Conservation (phyloP, 2,888 invertebrate genomes). For the Chloromyia formosa region DNA sequence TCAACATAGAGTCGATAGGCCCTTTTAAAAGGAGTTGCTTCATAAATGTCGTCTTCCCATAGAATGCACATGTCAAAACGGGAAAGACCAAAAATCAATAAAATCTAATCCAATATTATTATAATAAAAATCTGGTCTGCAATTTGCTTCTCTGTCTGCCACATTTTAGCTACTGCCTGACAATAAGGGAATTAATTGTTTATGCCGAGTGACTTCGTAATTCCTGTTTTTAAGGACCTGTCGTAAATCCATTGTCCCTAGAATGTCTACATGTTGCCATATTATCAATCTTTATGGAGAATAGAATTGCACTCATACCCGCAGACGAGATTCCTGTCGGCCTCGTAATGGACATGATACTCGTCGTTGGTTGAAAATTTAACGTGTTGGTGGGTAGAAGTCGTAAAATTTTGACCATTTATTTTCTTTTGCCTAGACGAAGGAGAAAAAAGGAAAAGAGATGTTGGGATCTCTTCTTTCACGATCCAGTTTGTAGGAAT, state of each 20-base stretch:
- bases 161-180: no score
- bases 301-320: background rate
- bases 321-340: background rate
- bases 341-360: background rate
- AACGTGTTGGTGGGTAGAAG: background rate
- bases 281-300: background rate
- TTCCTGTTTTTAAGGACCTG: background rate
- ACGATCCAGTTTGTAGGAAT: background rate
- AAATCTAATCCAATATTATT: no score
- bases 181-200: no score
- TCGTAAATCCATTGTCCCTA: background rate
- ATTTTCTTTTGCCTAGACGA: background rate
- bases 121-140: no score
- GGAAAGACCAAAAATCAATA: no score
- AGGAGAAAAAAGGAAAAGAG: background rate
- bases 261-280: background rate
- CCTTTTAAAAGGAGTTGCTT: no score
- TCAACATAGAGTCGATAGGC: no score
- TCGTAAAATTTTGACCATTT: background rate
- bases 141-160: no score
- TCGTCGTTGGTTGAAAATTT: no score
- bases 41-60: no score
- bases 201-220: no score
- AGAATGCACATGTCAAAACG: no score
- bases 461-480: background rate